These are phyloP conservation scores for Morpho helenor DNA, from an alignment of 2,888 invertebrate genomes.

Conservation along the genomic window DNA sequence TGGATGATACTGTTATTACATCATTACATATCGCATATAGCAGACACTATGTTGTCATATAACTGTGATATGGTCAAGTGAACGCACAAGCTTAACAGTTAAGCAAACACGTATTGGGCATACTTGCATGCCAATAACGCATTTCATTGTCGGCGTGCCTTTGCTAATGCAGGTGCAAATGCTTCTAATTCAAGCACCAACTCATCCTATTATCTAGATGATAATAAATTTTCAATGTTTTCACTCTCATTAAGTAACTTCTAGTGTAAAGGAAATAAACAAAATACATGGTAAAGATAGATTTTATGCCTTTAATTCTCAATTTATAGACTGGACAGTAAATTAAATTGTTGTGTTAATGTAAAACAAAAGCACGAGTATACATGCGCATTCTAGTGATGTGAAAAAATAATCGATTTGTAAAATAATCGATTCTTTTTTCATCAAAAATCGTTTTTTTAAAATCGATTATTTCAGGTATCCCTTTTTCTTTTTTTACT, in stretches of 20 bases:
- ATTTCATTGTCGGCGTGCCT: constrained; percentile 62
- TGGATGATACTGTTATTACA: too few relatives aligned
- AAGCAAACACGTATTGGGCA: constrained; percentile 66
- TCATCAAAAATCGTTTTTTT: too few relatives aligned
- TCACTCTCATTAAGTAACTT: constrained; percentile 11
- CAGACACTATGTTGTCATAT: constrained; percentile 37
- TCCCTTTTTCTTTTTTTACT: too few relatives aligned
- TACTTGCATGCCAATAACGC: constrained; percentile 67
- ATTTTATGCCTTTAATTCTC: not conserved
- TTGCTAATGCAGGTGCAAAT: constrained; percentile 57
- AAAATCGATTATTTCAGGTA: too few relatives aligned
- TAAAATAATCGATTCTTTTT: too few relatives aligned
- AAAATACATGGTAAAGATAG: not conserved
- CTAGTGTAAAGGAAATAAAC: not conserved
- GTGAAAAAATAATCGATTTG: too few relatives aligned
- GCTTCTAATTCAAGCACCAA: constrained; percentile 37
- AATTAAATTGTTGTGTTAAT: too few relatives aligned
- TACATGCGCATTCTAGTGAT: too few relatives aligned
- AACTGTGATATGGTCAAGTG: constrained; percentile 70
- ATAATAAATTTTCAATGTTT: constrained; percentile 27
- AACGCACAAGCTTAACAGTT: constrained; percentile 67
- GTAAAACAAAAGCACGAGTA: too few relatives aligned
- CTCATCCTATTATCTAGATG: constrained; percentile 23
- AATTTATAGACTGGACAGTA: too few relatives aligned
- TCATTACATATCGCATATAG: too few relatives aligned